Evolutionary conservation across 2,113 vertebrate genomes (phyloP), one percentile per base, ranked within the genome.

Genomic region (Ctenomys sociabilis): DNA sequence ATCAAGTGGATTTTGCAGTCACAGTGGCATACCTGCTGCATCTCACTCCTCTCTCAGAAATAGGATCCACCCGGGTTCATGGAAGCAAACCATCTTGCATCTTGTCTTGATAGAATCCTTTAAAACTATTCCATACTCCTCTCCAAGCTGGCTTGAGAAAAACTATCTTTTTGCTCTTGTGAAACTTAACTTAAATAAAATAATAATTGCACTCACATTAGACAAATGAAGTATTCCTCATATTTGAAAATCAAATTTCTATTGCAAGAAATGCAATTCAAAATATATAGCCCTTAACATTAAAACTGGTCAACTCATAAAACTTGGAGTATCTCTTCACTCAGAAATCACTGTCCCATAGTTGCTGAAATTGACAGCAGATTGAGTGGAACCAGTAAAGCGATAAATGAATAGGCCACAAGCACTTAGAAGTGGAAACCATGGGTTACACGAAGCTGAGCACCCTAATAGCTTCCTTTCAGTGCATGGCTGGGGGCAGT

Each of bases 381-480:
- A 88, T 35, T 73, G 49, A 95, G 70, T 11, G 52, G 91, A 94
- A 32, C 45, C 54, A 82, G 52, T 22, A 92, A 83, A 95, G 87
- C 12, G 4, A 83, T 78, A 87, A 95, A 94, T 90, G 85, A 97
- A 90, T 10, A 95, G 59, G 57, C 75, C 77, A 32, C 1, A 77
- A 95, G 77, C 64, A 32, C 63, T 85, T 81, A 35, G 91, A 94
- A 96, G 87, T 45, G n/a, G 75, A 85, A 87, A 40, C 61, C 57
- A 84, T 17, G 80, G 81, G 87, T 88, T 85, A 94, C 81, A 96
- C 57, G 30, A 57, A 91, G 91, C 87, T 86, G 95, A 97, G 75
- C 90, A 73, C 77, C 59, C 9, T 94, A 94, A 97, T 94, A 88
- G 91, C 64, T 97, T 97, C 94, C 84, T 92, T 59, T 82, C 6